Evolutionary conservation across 2,888 invertebrate species (phyloP).

Genomic region (Cataglyphis albicans): DNA sequence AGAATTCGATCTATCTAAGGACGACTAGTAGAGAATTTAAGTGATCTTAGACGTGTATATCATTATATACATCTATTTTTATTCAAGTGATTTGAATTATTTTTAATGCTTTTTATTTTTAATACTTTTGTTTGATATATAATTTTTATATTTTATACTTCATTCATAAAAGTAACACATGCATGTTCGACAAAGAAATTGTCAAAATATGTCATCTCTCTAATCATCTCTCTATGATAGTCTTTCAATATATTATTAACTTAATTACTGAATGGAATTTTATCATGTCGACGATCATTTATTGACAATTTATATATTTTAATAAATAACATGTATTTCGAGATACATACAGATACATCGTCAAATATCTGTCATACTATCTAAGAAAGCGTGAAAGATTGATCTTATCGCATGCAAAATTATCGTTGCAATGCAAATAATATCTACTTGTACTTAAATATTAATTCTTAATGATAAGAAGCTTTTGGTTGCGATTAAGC

Average conservation of each 20-base stretch:
- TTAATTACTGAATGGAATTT: not conserved
- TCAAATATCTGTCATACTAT: not conserved
- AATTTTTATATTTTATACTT: not conserved
- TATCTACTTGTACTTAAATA: not conserved
- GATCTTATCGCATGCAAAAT: slow-evolving; percentile 19
- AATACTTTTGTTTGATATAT: not conserved
- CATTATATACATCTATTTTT: not conserved
- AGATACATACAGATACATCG: too few species aligned
- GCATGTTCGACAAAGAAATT: not conserved
- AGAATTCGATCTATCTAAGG: not conserved
- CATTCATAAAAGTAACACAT: not conserved
- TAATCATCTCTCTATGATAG: not conserved
- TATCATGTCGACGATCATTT: not conserved
- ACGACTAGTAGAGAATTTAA: not conserved
- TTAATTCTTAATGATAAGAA: not conserved
- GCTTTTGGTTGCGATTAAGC: not conserved
- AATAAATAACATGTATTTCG: slow-evolving; percentile 4
- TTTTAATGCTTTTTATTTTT: not conserved
- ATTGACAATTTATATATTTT: slow-evolving; percentile 18
- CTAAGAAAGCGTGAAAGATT: slow-evolving; percentile 15
- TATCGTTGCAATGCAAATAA: slow-evolving; percentile 18
- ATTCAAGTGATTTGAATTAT: not conserved
- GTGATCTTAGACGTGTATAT: not conserved
- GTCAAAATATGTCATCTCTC: not conserved
- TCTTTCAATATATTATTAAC: not conserved